These are phyloP conservation scores for Triplophysa bombifrons DNA, from an alignment of 2,797 vertebrate species.

Conservation along the genomic window DNA sequence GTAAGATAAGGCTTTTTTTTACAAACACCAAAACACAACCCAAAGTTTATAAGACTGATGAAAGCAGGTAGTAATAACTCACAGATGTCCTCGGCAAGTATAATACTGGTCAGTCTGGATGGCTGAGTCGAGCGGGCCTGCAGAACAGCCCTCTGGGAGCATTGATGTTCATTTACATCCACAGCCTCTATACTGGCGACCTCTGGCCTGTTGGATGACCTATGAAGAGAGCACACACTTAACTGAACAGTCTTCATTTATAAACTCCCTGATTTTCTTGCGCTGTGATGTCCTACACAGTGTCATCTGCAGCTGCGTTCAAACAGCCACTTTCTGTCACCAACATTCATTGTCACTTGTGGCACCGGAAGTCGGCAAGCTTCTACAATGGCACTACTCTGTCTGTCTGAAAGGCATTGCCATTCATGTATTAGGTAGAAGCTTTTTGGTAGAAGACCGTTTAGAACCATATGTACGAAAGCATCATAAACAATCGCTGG, in stretches of 20 bases:
- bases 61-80: constrained; percentile 22
- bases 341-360: no score
- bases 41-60: background rate
- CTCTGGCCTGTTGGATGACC: constrained; percentile 93
- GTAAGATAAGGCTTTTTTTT: background rate
- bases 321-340: no score
- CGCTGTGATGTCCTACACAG: background rate
- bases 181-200: constrained; percentile 88
- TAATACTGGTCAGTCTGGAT: constrained; percentile 88
- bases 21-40: background rate
- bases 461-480: no score
- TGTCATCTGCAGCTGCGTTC: no score
- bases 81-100: constrained; percentile 91
- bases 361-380: no score
- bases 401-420: background rate
- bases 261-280: background rate
- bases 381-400: no score
- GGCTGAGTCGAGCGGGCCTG: constrained; percentile 88
- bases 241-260: no score
- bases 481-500: no score
- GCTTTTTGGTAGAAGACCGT: background rate
- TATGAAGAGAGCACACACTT: constrained; percentile 53
- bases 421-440: background rate
- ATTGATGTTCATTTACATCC: constrained; percentile 74
- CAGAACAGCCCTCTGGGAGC: constrained; percentile 87